Evolutionary conservation across 2,888 invertebrate genomes (phyloP), one percentile per base, ranked within the genome.

Genomic region (Phymatocera aterrima): DNA sequence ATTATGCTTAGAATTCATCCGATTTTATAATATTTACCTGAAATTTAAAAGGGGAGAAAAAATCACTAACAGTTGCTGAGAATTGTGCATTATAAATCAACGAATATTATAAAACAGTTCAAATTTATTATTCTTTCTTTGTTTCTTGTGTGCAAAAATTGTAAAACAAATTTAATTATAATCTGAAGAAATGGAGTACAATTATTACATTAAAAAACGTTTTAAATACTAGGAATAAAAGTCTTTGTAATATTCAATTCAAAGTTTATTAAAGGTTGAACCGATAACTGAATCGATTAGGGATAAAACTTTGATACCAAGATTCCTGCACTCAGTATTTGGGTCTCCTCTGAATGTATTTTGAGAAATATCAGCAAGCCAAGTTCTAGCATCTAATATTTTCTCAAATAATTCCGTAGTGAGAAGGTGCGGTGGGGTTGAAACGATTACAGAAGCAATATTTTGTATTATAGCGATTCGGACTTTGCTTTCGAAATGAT

Each of bases 391-490:
- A 83, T 96, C 96, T 64, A 93, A 86, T 77, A 96, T 88, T 1
- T 93, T 92, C 10, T 93, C 92, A 4, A 92, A 91, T 83, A 95
- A 94, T 77, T 95, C 94, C 0, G 90, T 90, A 1, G 92, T 88
- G 2, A 96, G 84, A 15, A 94, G 89, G 10, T 91, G 89, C 0
- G 91, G 87, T 0, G 96, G 95, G 12, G 95, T 91, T 0, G 93
- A 93, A 2, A 95, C 86, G 0, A 95, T 87, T 0, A 94, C 93
- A 0, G 95, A 92, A 0, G 94, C 95, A 0, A 96, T 89, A 74
- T 96, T 91, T 24, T 94, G 93, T n/a, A 96, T 91, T 0, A 94
- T 93, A 4, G 93, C 94, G 21, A 93, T 90, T 74, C 95, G 92
- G 1, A 97, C 93, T 83, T 93, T 93, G 0, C 94, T 92, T 78